Conservation (phyloP, 2,888 invertebrate species). For the Hemithea aestivaria region DNA sequence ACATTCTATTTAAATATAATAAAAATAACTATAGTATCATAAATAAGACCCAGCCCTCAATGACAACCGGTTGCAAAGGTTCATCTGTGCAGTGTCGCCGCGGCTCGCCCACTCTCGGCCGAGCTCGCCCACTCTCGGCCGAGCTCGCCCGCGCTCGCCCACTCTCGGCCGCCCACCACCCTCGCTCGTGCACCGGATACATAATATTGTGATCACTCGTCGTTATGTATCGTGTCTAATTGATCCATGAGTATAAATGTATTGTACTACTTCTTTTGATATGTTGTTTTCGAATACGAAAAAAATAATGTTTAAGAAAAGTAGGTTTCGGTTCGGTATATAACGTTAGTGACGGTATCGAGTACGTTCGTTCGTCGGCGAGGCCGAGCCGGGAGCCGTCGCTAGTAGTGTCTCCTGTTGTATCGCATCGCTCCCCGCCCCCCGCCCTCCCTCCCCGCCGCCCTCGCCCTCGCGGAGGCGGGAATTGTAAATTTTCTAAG, state of each 20-base stretch:
- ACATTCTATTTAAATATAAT: constrained; percentile 68
- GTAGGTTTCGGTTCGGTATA: constrained; percentile 51
- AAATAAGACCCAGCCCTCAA: constrained; percentile 69
- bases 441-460: too few species aligned
- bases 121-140: constrained; percentile 11
- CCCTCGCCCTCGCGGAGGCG: too few species aligned
- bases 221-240: constrained; percentile 57
- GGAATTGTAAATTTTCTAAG: constrained; percentile 77
- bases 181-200: constrained; percentile 8
- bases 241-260: constrained; percentile 52
- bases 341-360: constrained; percentile 19
- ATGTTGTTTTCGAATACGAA: constrained; percentile 69
- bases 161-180: constrained; percentile 7
- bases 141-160: background rate
- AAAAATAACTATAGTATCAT: constrained; percentile 76
- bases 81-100: constrained; percentile 29
- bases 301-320: constrained; percentile 68
- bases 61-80: constrained; percentile 58
- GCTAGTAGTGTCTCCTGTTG: constrained; percentile 21
- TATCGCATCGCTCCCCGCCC: constrained; percentile 39
- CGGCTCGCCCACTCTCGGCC: constrained; percentile 17
- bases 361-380: constrained; percentile 22
- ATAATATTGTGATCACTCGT: constrained; percentile 18
- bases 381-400: constrained; percentile 17
- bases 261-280: constrained; percentile 63